phyloP scores from a whole-genome alignment of 2,113 vertebrate genomes.

The Galeopterus variegatus region DNA sequence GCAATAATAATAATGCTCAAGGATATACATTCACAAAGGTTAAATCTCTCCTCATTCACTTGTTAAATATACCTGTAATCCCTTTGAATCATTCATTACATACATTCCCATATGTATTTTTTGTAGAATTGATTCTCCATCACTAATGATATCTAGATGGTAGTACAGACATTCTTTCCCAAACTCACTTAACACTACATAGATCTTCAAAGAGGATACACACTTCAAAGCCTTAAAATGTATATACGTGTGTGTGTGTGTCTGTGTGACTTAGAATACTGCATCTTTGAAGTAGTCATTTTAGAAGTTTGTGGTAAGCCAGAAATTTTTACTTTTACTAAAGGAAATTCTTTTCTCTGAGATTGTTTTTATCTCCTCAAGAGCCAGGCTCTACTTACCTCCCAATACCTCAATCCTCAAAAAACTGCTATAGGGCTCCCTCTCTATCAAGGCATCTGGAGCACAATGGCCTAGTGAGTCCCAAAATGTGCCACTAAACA shows the following conservation, averaged over 20 bases:
- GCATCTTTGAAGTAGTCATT: neutral
- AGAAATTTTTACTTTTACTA: constrained; percentile 35
- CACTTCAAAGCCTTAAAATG: constrained; percentile 1
- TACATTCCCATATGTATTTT: neutral
- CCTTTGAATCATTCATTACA: constrained; percentile 45
- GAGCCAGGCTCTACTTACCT: neutral
- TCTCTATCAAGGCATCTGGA: neutral
- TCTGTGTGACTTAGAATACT: neutral
- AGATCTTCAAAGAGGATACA: constrained; percentile 3
- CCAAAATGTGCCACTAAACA: neutral
- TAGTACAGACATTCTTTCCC: neutral
- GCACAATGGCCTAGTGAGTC: neutral
- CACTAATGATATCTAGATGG: neutral
- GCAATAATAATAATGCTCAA: constrained; percentile 10
- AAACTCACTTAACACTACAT: constrained; percentile 12
- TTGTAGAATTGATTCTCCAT: constrained; percentile 47
- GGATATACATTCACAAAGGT: neutral
- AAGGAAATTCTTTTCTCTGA: neutral
- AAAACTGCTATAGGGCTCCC: neutral
- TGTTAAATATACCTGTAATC: neutral
- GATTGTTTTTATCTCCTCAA: neutral
- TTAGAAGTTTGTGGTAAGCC: constrained; percentile 32
- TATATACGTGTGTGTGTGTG: no score
- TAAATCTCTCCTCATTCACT: constrained; percentile 37
- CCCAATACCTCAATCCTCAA: neutral